Conservation (phyloP, 1,140 invertebrate genomes). For the Drosophila busckii region DNA sequence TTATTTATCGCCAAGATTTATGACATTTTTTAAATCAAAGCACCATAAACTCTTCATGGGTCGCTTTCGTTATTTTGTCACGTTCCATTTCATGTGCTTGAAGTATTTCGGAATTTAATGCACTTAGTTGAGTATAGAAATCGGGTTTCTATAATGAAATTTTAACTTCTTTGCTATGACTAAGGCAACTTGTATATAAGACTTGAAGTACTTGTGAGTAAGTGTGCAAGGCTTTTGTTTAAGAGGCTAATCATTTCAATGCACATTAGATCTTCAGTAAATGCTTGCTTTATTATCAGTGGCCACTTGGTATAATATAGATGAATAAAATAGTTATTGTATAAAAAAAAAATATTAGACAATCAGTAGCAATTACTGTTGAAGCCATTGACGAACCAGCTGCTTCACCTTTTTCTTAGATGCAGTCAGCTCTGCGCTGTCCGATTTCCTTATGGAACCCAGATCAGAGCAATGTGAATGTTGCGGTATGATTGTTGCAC, state of each 20-base stretch:
- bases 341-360: too few species aligned
- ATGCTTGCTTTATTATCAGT: too few species aligned
- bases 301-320: too few species aligned
- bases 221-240: too few species aligned
- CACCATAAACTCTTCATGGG: constrained; percentile 39
- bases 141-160: constrained; percentile 2
- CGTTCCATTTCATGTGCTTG: constrained; percentile 26
- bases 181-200: too few species aligned
- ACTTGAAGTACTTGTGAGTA: too few species aligned
- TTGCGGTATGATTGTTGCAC: constrained; percentile 58
- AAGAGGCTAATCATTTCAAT: too few species aligned
- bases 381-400: constrained; percentile 59
- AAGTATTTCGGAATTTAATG: constrained; percentile 57
- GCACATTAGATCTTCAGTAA: too few species aligned
- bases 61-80: constrained; percentile 2
- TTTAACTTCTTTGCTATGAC: constrained; percentile 8
- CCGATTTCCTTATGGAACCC: constrained; percentile 78
- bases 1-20: constrained; percentile 45
- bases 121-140: constrained; percentile 51
- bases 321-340: too few species aligned
- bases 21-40: constrained; percentile 50
- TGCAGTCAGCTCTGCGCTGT: constrained; percentile 79
- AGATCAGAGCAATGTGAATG: constrained; percentile 85
- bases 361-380: background rate
- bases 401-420: constrained; percentile 47